A percentile compares a stretch with the other conserved stretches of the same genome.
Evolutionary conservation across 2,113 vertebrate genomes (phyloP).

Genomic region (Amphiprion percula): DNA sequence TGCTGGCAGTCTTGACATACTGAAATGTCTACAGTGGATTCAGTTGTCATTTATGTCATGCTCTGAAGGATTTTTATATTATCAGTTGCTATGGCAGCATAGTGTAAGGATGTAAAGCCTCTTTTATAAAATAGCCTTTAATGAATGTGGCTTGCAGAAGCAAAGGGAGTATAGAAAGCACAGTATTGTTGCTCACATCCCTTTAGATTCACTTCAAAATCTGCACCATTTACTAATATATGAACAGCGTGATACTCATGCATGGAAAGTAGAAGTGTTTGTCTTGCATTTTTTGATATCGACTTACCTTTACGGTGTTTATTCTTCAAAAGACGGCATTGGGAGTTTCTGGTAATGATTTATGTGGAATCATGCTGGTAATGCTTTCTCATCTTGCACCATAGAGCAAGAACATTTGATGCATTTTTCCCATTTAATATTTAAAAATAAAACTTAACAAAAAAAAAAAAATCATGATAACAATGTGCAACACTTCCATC

Average conservation of each 20-base stretch:
- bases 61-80: constrained; percentile 5
- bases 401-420: neutral
- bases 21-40: neutral
- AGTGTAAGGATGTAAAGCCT: constrained; percentile 11
- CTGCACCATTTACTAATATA: constrained; percentile 4
- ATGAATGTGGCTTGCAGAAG: neutral
- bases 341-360: neutral
- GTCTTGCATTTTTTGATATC: neutral
- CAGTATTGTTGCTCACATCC: neutral
- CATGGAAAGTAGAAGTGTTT: constrained; percentile 23
- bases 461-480: neutral
- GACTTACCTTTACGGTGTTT: no score
- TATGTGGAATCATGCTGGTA: neutral
- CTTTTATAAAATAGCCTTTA: constrained; percentile 25
- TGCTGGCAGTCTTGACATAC: neutral
- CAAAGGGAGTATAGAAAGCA: neutral
- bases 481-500: constrained; percentile 1
- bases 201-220: constrained; percentile 7
- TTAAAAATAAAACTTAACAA: neutral
- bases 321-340: no score
- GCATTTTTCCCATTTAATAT: neutral
- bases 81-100: constrained; percentile 47
- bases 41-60: constrained; percentile 9
- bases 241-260: neutral
- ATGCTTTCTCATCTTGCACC: neutral